Evolutionary conservation across 2,888 invertebrate species (phyloP).

Genomic region (Tachina fera): DNA sequence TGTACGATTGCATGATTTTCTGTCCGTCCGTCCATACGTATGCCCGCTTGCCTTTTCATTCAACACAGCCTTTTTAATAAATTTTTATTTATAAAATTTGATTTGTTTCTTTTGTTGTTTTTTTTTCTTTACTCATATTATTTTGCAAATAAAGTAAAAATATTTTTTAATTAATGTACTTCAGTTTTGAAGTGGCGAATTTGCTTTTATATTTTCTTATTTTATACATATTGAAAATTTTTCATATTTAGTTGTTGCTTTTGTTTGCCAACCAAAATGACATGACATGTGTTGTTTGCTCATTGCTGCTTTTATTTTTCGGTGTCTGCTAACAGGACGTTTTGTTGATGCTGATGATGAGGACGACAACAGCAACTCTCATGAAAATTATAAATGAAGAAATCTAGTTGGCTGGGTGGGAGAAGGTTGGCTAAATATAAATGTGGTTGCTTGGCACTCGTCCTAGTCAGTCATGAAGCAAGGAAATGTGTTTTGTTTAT

Average conservation of each 20-base stretch:
- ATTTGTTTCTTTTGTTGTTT: neutral
- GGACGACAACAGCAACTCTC: conserved; percentile 5
- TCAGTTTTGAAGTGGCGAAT: conserved; percentile 66
- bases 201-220: conserved; percentile 24
- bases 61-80: conserved; percentile 10
- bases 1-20: neutral
- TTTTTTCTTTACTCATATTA: neutral
- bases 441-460: neutral
- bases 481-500: conserved; percentile 57
- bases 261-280: conserved; percentile 52
- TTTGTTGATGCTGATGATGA: conserved; percentile 32
- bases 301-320: conserved; percentile 46
- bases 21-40: neutral
- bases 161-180: conserved; percentile 72
- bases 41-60: conserved; percentile 7
- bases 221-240: conserved; percentile 5
- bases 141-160: conserved; percentile 61
- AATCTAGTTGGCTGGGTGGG: neutral
- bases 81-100: conserved; percentile 41
- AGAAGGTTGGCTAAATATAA: neutral
- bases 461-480: conserved; percentile 19
- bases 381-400: conserved; percentile 14
- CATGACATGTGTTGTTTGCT: conserved; percentile 64
- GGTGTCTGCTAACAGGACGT: conserved; percentile 48
- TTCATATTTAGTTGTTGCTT: conserved; percentile 58